phyloP scores from a whole-genome alignment of 64 coral and sea anemone genomes.

The Orbicella faveolata region DNA sequence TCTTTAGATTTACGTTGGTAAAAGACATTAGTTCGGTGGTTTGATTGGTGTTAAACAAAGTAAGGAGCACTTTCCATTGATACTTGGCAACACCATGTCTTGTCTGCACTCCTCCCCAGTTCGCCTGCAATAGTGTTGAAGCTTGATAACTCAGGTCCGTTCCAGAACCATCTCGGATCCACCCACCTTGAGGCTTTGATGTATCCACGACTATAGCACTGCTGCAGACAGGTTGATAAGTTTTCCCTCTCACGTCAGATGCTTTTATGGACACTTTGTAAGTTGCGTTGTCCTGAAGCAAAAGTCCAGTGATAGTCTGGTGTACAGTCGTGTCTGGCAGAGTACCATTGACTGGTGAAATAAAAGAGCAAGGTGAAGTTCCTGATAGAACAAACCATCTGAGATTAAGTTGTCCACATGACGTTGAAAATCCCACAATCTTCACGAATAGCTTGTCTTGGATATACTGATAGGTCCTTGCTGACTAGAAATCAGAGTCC shows the following conservation, averaged over 20 bases:
- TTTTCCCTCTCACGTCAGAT: conserved; percentile 47
- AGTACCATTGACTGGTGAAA: conserved; percentile 30
- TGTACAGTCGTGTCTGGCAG: conserved; percentile 51
- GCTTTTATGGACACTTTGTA: conserved; percentile 87
- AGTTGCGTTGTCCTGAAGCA: conserved; percentile 56
- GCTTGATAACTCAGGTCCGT: conserved; percentile 67
- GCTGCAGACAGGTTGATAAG: conserved; percentile 59
- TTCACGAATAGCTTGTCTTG: conserved; percentile 56
- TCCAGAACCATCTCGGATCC: conserved; percentile 80
- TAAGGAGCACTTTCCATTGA: conserved; percentile 49
- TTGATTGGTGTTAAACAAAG: conserved; percentile 13
- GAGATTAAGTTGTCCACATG: conserved; percentile 57
- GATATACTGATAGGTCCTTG: conserved; percentile 50
- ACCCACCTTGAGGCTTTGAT: conserved; percentile 70
- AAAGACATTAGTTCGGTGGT: conserved; percentile 18
- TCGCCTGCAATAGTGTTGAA: conserved; percentile 44
- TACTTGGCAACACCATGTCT: conserved; percentile 61
- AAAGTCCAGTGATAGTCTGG: conserved; percentile 54
- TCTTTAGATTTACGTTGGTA: conserved; percentile 10
- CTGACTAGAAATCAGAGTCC: conserved; percentile 39
- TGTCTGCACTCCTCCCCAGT: conserved; percentile 65
- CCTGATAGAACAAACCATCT: conserved; percentile 69
- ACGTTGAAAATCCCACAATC: conserved; percentile 56
- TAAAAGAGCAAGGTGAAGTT: background rate
- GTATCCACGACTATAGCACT: conserved; percentile 84